Percentiles rank a stretch among this genome's conserved stretches.
Conservation (phyloP, 2,888 invertebrate species). For the Microchrysa polita region DNA sequence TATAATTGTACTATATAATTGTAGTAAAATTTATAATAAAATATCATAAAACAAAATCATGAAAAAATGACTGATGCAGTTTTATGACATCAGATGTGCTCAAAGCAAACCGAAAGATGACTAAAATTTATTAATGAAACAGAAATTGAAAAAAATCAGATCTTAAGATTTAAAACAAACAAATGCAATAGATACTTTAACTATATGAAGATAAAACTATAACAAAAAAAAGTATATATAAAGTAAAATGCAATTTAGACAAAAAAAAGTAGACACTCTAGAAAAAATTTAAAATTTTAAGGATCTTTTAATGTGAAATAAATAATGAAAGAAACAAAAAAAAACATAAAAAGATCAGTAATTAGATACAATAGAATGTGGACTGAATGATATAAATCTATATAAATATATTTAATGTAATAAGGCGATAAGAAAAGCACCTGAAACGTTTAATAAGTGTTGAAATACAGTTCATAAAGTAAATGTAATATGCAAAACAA, state of each 20-base stretch:
- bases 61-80: conserved; percentile 39
- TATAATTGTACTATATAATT: not conserved
- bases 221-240: conserved; percentile 7
- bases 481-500: too few species aligned
- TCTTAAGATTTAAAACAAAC: conserved; percentile 3
- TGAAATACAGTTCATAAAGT: too few species aligned
- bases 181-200: not conserved
- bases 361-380: too few species aligned
- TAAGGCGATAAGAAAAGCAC: too few species aligned
- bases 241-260: conserved; percentile 6
- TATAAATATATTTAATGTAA: too few species aligned
- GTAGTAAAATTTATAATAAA: not conserved
- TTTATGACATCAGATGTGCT: conserved; percentile 45
- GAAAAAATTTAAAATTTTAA: not conserved
- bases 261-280: conserved; percentile 7
- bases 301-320: too few species aligned
- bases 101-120: conserved; percentile 14
- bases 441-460: too few species aligned
- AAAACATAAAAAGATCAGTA: too few species aligned
- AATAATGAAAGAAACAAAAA: too few species aligned
- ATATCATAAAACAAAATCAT: not conserved
- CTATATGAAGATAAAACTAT: not conserved
- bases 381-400: too few species aligned
- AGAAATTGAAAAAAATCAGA: conserved; percentile 27
- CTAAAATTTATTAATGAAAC: conserved; percentile 11